Conservation (phyloP, 2,797 vertebrate species). For the Brachyalestes nurse region DNA sequence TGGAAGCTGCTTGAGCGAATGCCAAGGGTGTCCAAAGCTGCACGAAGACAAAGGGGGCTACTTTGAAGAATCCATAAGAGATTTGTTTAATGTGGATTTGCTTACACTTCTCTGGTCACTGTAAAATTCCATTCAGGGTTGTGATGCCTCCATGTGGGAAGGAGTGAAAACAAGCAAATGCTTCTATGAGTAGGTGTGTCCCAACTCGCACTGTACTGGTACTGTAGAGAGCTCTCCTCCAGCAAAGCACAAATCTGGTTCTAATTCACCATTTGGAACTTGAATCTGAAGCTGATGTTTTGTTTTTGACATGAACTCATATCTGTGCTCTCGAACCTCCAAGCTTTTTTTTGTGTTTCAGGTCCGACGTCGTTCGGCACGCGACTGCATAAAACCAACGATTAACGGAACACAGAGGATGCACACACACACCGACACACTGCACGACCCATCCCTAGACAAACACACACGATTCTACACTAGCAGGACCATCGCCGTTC, state of each 20-base stretch:
- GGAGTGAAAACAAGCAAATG: not conserved
- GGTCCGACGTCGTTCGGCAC: constrained; percentile 10
- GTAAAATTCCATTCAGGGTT: not conserved
- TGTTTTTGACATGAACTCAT: not conserved
- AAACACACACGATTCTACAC: constrained; percentile 46
- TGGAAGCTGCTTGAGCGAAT: too few relatives aligned
- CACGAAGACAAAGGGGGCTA: too few relatives aligned
- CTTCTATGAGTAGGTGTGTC: not conserved
- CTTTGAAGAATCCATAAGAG: too few relatives aligned
- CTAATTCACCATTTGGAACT: not conserved
- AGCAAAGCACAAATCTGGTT: not conserved
- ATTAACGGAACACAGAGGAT: constrained; percentile 38
- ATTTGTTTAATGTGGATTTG: too few relatives aligned
- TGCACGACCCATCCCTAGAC: constrained; percentile 41
- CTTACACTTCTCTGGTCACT: not conserved
- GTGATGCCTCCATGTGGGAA: not conserved
- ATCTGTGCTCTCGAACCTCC: not conserved
- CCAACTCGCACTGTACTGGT: not conserved
- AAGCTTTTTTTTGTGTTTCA: not conserved
- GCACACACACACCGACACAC: constrained; percentile 40
- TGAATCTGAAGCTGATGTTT: not conserved
- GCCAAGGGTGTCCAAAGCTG: too few relatives aligned
- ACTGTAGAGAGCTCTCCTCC: not conserved
- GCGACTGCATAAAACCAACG: constrained; percentile 37
- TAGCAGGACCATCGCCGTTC: constrained; percentile 29